Conservation (phyloP, 2,888 invertebrate species). For the Thumatha senex region DNA sequence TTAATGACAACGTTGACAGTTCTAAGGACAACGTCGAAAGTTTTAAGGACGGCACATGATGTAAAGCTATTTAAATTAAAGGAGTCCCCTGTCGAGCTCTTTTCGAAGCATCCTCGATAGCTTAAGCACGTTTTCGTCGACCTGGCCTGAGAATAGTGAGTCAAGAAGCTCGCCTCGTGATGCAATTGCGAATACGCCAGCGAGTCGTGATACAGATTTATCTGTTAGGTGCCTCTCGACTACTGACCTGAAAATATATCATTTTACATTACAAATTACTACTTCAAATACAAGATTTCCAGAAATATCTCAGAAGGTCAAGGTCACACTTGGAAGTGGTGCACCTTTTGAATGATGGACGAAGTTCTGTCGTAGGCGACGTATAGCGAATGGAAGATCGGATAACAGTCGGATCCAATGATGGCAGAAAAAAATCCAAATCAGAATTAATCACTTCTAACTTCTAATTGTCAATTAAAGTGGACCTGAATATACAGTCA, state of each 20-base stretch:
- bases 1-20: slow-evolving; percentile 11
- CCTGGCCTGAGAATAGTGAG: slow-evolving; percentile 70
- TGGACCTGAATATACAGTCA: no score
- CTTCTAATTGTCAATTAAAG: no score
- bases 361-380: no score
- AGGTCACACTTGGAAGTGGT: no score
- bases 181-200: slow-evolving; percentile 86
- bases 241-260: slow-evolving; percentile 85
- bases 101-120: slow-evolving; percentile 75
- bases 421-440: no score
- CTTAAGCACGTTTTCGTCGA: slow-evolving; percentile 72
- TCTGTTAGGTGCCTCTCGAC: slow-evolving; percentile 92
- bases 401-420: no score
- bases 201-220: slow-evolving; percentile 91
- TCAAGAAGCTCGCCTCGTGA: slow-evolving; percentile 73
- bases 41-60: slow-evolving; percentile 63
- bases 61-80: slow-evolving; percentile 53
- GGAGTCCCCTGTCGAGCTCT: slow-evolving; percentile 73
- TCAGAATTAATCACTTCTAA: no score
- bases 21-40: slow-evolving; percentile 49
- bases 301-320: no score
- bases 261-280: background rate
- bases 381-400: no score
- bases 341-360: no score
- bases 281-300: background rate